Percentiles rank a stretch among this genome's conserved stretches.
Evolutionary conservation across 1,140 invertebrate species (phyloP).

Genomic region (Neodiprion pinetum): DNA sequence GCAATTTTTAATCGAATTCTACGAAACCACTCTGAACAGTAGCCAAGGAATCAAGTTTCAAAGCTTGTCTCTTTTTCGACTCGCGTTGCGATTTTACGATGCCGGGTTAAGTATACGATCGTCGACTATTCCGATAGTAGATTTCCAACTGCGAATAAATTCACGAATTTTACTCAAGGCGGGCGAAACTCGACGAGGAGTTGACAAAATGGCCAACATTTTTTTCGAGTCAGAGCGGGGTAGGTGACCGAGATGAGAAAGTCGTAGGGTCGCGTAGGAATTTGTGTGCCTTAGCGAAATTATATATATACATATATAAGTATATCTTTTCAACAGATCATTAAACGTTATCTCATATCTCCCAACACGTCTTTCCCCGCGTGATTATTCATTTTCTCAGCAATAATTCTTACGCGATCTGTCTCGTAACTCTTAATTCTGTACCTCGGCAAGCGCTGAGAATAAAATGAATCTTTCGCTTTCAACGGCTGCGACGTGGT

Average conservation of each 20-base stretch:
- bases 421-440: conserved; percentile 7
- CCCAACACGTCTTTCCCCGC: not conserved
- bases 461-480: conserved; percentile 7
- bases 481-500: conserved; percentile 4
- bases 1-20: not conserved
- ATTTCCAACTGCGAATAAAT: not conserved
- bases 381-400: conserved; percentile 2
- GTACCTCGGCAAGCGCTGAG: conserved; percentile 4
- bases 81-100: too few relatives aligned
- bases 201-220: not conserved
- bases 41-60: too few relatives aligned
- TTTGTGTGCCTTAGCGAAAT: not conserved
- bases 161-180: not conserved
- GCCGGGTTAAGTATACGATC: too few relatives aligned
- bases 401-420: not conserved
- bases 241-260: not conserved
- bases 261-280: not conserved
- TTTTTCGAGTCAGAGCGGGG: not conserved
- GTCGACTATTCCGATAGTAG: too few relatives aligned
- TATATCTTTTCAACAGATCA: conserved; percentile 1
- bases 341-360: conserved; percentile 5
- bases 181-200: not conserved
- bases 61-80: too few relatives aligned
- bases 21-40: not conserved
- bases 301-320: not conserved